These are phyloP conservation scores for Ostrea denselamellosa DNA, from an alignment of 1,140 invertebrate genomes.

Conservation along the genomic window DNA sequence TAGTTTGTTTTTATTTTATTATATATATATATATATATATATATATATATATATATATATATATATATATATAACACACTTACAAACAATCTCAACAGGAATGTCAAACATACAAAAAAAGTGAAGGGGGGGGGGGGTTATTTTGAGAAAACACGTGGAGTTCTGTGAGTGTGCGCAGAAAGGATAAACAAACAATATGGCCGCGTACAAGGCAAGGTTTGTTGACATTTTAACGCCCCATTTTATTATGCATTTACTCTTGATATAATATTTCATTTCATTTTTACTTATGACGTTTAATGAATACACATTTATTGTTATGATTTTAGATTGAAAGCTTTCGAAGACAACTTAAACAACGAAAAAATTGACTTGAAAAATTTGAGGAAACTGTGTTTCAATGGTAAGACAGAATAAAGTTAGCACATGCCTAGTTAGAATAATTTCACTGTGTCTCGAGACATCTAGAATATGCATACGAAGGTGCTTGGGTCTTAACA, in stretches of 20 bases:
- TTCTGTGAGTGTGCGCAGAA: constrained; percentile 48
- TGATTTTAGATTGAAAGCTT: constrained; percentile 63
- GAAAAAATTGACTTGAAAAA: constrained; percentile 68
- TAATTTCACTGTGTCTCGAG: too few relatives aligned
- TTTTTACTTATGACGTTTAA: not conserved
- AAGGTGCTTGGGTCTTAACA: too few relatives aligned
- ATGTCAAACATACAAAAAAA: not conserved
- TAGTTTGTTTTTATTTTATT: too few relatives aligned
- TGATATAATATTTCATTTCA: not conserved
- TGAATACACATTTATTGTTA: not conserved
- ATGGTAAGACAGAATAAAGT: constrained; percentile 54
- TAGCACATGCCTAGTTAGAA: too few relatives aligned
- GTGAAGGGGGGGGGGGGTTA: not conserved
- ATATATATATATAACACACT: too few relatives aligned
- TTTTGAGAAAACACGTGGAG: constrained; percentile 54
- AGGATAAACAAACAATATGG: constrained; percentile 65
- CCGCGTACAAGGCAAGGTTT: constrained; percentile 66
- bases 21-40: too few relatives aligned
- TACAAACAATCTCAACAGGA: too few relatives aligned
- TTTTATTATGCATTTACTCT: not conserved
- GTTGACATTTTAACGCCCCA: constrained; percentile 41
- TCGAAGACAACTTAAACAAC: constrained; percentile 58
- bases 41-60: too few relatives aligned
- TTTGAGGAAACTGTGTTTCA: constrained; percentile 64
- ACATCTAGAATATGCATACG: too few relatives aligned